phyloP scores from a whole-genome alignment of 2,888 invertebrate species.

The Pardosa pseudoannulata region DNA sequence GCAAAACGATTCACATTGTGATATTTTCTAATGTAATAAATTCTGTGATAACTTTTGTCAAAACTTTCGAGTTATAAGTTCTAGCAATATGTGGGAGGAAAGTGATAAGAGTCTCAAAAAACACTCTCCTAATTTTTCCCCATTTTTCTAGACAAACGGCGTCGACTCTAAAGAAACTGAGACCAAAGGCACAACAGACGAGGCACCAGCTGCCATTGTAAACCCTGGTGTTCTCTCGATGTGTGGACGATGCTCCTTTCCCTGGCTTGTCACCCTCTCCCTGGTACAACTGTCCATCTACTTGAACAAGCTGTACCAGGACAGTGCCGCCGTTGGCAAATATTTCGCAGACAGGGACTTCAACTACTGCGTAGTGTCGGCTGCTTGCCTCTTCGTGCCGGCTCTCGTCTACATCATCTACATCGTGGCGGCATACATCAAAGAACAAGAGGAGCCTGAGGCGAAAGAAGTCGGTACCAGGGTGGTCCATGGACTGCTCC shows the following conservation, averaged over 20 bases:
- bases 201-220: background rate
- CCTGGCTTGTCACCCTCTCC: conserved; percentile 66
- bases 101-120: no score
- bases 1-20: no score
- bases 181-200: background rate
- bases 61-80: no score
- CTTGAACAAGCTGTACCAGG: conserved; percentile 74
- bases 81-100: no score
- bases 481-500: conserved; percentile 73
- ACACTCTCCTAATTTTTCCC: no score
- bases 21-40: no score
- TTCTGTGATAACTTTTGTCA: no score
- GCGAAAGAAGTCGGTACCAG: conserved; percentile 66
- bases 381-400: conserved; percentile 66
- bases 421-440: conserved; percentile 67
- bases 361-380: conserved; percentile 64
- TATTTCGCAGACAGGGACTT: conserved; percentile 60
- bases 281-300: conserved; percentile 71
- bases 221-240: conserved; percentile 25
- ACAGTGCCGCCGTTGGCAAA: conserved; percentile 70
- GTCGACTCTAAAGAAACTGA: background rate
- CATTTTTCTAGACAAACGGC: background rate
- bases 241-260: conserved; percentile 62
- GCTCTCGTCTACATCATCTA: conserved; percentile 74
- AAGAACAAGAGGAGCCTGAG: conserved; percentile 66